Base-by-base conservation (phyloP, 2,113 vertebrate species). In the Genyomyrus donnyi region DNA sequence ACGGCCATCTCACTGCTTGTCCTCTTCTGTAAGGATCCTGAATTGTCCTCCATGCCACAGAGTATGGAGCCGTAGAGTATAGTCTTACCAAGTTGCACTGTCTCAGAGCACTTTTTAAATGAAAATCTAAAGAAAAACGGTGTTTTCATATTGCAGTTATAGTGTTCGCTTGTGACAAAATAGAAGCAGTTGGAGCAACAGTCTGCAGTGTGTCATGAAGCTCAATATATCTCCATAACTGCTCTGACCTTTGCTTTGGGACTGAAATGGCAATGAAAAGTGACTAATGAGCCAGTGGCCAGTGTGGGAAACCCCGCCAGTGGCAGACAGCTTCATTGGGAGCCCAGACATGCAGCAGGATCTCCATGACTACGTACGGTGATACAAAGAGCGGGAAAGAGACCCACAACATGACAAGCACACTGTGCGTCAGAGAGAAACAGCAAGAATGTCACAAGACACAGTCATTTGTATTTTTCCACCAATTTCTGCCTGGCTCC, bases 311-410 rank as follows among this genome's bases (percentile, higher is more conserved):
- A 88, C 11, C 31, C 39, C 39, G 77, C 80, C 53, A 48, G 52
- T 48, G 77, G 2, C 80, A 48, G 80, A 85, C 77, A 85, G 89
- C 52, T 56, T 31, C 39, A 42, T 49, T 85, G 3, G 49, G 77
- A 17, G 49, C 50, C 50, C 77, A n/a, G 52, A 77, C 89, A 46
- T 10, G 35, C 21, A 53, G 52, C 52, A 21, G 77, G 15, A 31
- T 89, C 80, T 27, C 89, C 89, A 85, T 85, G 89, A 48, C 80
- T 31, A 89, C 89, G 21, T 35, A 45, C 31, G 24, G 13, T 45
- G 27, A 58, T 17, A 42, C 10, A 17, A 4, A 45, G 19, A 80
- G 5, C 46, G 42, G 42, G 24, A 85, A 58, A 19, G 21, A 48
- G 53, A 0, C 19, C 80, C 39, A 58, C 39, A 5, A 27, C 24